These are phyloP conservation scores for Odontothrips loti DNA, from an alignment of 2,888 invertebrate genomes.

Conservation along the genomic window DNA sequence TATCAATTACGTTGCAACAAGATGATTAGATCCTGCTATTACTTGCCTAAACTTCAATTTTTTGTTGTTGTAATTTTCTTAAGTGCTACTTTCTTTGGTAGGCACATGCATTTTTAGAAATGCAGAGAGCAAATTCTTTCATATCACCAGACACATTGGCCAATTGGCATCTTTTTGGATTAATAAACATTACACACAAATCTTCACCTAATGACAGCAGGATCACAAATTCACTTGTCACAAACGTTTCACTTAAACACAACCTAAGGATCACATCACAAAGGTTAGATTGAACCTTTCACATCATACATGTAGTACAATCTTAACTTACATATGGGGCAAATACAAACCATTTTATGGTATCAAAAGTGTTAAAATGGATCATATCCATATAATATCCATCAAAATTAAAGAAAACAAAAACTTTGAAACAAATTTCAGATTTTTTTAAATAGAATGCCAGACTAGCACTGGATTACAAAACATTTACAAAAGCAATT, in stretches of 20 bases:
- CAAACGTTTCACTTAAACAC: constrained; percentile 25
- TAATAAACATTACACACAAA: constrained; percentile 10
- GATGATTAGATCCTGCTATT: constrained; percentile 16
- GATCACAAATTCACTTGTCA: constrained; percentile 21
- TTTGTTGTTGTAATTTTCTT: background rate
- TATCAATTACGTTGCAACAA: constrained; percentile 20
- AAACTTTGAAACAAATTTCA: background rate
- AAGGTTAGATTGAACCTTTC: constrained; percentile 25
- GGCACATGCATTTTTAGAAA: constrained; percentile 9
- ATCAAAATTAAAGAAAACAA: constrained; percentile 10
- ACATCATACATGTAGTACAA: constrained; percentile 1
- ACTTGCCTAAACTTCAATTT: background rate
- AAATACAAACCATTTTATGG: constrained; percentile 23
- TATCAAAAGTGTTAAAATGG: constrained; percentile 9
- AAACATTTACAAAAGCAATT: constrained; percentile 6
- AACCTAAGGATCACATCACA: constrained; percentile 26
- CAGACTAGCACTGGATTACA: constrained; percentile 24
- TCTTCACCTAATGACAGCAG: constrained; percentile 16
- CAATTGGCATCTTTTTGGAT: constrained; percentile 7
- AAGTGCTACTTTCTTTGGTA: constrained; percentile 22
- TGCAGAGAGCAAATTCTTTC: constrained; percentile 8
- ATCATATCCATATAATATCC: constrained; percentile 4
- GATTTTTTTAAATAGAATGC: background rate
- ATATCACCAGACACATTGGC: background rate
- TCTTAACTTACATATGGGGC: constrained; percentile 22